Percentiles rank a stretch among this genome's conserved stretches.
Evolutionary conservation across 92 coral and sea anemone species (phyloP).

Genomic region (Phenganax subtilis): DNA sequence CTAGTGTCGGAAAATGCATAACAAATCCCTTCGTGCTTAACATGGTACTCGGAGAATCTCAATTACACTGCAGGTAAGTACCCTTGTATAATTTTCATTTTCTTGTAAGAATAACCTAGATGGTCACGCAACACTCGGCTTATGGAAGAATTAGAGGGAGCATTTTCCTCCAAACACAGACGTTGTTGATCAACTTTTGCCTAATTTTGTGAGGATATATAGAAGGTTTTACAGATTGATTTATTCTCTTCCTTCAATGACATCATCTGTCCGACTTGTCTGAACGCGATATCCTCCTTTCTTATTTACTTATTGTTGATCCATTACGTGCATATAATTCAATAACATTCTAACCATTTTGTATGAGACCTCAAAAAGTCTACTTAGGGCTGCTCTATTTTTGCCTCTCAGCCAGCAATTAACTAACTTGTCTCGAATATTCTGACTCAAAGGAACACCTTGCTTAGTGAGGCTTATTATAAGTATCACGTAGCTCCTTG

Average conservation of each 20-base stretch:
- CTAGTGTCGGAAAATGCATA: too few relatives aligned
- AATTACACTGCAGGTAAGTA: too few relatives aligned
- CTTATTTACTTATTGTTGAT: not conserved
- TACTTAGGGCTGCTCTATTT: too few relatives aligned
- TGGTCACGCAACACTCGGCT: not conserved
- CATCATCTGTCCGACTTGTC: slow-evolving; percentile 15
- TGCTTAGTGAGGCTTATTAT: not conserved
- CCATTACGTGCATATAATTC: not conserved
- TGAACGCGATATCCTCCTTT: not conserved
- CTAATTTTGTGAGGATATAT: not conserved
- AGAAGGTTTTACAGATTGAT: slow-evolving; percentile 13
- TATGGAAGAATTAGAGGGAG: not conserved
- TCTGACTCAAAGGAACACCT: too few relatives aligned
- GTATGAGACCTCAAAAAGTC: too few relatives aligned
- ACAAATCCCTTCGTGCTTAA: too few relatives aligned
- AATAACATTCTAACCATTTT: not conserved
- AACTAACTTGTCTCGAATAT: too few relatives aligned
- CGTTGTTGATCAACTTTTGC: not conserved
- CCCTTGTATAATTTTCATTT: too few relatives aligned
- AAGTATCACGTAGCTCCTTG: not conserved
- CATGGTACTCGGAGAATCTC: too few relatives aligned
- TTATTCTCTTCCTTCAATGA: slow-evolving; percentile 1
- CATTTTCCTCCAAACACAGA: not conserved
- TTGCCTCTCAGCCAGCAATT: too few relatives aligned
- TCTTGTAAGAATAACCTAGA: slow-evolving; percentile 35